phyloP scores from a whole-genome alignment of 2,888 invertebrate species.

The Chrysomela aeneicollis region DNA sequence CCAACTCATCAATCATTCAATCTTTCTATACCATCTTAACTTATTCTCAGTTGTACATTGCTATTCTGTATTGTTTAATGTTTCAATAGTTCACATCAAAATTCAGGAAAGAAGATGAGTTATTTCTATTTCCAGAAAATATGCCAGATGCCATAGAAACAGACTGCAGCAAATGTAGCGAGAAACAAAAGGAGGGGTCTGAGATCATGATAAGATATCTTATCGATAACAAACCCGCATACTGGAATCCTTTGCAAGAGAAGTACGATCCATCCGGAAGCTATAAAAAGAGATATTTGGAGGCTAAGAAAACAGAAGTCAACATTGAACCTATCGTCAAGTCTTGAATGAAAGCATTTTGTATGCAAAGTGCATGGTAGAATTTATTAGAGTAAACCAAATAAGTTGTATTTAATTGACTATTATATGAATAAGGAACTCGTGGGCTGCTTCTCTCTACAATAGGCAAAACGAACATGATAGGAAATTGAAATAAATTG shows the following conservation, averaged over 20 bases:
- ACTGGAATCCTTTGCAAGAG: slow-evolving; percentile 56
- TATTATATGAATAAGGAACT: too few relatives aligned
- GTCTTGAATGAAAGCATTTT: slow-evolving; percentile 7
- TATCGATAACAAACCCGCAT: slow-evolving; percentile 64
- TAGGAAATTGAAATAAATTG: too few relatives aligned
- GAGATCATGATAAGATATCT: slow-evolving; percentile 71
- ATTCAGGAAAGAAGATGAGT: not conserved
- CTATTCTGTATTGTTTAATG: too few relatives aligned
- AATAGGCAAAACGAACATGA: too few relatives aligned
- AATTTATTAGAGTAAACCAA: slow-evolving; percentile 3
- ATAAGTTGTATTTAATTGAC: not conserved
- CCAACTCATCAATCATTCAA: too few relatives aligned
- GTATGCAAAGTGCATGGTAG: not conserved
- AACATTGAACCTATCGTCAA: slow-evolving; percentile 40
- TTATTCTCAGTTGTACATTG: too few relatives aligned
- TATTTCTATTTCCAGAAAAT: slow-evolving; percentile 64
- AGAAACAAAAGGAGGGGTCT: slow-evolving; percentile 70
- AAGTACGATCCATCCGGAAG: slow-evolving; percentile 67
- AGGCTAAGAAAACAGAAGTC: slow-evolving; percentile 56
- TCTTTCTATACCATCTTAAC: too few relatives aligned
- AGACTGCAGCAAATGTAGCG: slow-evolving; percentile 73
- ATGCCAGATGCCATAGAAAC: slow-evolving; percentile 76
- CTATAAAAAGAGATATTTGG: slow-evolving; percentile 69
- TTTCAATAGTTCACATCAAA: too few relatives aligned
- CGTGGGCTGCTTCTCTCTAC: too few relatives aligned